A percentile compares a stretch with the other conserved stretches of the same genome.
Conservation (phyloP, 1,140 invertebrate species). For the Cyclargus thomasi region DNA sequence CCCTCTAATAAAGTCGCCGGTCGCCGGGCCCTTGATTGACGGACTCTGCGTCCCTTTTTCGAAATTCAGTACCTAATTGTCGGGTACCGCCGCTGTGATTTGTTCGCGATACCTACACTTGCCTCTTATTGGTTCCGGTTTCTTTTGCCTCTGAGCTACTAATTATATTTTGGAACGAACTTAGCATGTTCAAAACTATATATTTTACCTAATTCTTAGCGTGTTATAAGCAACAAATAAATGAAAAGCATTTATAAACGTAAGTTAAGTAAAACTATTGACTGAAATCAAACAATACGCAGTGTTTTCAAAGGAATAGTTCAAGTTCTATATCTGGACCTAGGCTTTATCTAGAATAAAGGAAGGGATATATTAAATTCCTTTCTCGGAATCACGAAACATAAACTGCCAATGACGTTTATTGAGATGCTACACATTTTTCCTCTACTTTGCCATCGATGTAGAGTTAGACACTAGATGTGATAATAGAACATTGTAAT, state of each 20-base stretch:
- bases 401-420: constrained; percentile 47
- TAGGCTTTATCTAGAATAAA: constrained; percentile 21
- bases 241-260: background rate
- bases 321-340: constrained; percentile 10
- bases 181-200: too few relatives aligned
- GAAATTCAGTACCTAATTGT: constrained; percentile 53
- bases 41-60: constrained; percentile 57
- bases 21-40: constrained; percentile 58
- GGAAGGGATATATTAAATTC: constrained; percentile 59
- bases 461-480: background rate
- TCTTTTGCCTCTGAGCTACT: background rate
- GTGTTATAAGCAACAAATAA: background rate
- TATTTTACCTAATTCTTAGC: too few relatives aligned
- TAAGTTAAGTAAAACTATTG: background rate
- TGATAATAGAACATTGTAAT: too few relatives aligned
- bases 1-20: constrained; percentile 62
- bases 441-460: background rate
- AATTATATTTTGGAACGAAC: too few relatives aligned
- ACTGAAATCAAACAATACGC: constrained; percentile 13
- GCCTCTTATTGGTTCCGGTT: constrained; percentile 21
- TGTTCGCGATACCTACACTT: constrained; percentile 47
- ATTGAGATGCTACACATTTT: constrained; percentile 16
- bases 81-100: constrained; percentile 64
- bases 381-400: constrained; percentile 54
- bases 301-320: constrained; percentile 14